Conservation (phyloP, 2,888 invertebrate genomes). For the Amiota communis region DNA sequence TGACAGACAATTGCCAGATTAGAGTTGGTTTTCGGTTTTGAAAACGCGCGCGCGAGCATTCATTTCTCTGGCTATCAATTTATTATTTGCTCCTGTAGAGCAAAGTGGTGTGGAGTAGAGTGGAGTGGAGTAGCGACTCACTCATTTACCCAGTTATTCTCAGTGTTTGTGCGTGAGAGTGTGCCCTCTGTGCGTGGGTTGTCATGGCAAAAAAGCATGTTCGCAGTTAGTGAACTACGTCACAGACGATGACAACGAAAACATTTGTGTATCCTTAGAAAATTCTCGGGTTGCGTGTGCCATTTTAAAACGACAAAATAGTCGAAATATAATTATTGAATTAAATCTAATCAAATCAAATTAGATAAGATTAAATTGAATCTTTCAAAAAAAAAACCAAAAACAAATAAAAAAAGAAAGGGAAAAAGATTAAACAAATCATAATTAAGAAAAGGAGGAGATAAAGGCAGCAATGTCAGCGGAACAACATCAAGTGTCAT, state of each 20-base stretch:
- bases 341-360: background rate
- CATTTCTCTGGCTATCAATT: background rate
- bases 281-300: no score
- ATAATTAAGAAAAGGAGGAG: conserved; percentile 8
- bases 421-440: background rate
- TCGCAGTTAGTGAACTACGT: conserved; percentile 10
- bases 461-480: conserved; percentile 51
- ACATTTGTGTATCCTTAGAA: no score
- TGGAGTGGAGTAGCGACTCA: no score
- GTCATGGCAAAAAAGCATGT: conserved; percentile 8
- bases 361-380: background rate
- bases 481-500: conserved; percentile 53
- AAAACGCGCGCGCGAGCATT: conserved; percentile 2
- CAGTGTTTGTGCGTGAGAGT: background rate
- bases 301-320: background rate
- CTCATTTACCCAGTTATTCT: no score
- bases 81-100: no score
- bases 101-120: no score
- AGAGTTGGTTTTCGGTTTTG: background rate
- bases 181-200: background rate
- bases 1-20: no score
- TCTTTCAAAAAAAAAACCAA: background rate
- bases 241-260: background rate
- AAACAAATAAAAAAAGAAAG: background rate
- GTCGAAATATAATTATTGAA: background rate